Percentiles rank a stretch among this genome's conserved stretches.
Evolutionary conservation across 2,113 vertebrate species (phyloP).

Genomic region (Gallinago media): DNA sequence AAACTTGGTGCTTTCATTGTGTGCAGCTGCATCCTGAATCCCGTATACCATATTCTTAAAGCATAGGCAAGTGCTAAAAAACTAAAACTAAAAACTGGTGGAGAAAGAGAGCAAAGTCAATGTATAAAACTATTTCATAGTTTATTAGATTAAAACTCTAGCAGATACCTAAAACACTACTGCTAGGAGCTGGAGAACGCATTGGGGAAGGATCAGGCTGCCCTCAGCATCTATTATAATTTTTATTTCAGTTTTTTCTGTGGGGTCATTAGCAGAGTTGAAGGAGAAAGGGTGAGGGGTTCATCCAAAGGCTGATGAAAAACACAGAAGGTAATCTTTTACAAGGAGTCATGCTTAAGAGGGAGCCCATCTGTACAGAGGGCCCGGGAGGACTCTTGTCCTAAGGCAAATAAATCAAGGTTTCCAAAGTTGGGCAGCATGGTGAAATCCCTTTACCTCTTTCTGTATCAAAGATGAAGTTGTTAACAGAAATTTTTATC

Average conservation of each 20-base stretch:
- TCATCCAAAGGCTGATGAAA: neutral
- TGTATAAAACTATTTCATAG: neutral
- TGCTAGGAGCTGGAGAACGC: neutral
- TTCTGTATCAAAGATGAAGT: neutral
- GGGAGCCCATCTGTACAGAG: neutral
- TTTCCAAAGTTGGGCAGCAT: neutral
- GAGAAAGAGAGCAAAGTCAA: neutral
- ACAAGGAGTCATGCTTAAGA: neutral
- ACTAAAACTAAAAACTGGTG: neutral
- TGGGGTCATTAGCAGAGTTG: neutral
- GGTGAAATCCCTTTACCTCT: neutral
- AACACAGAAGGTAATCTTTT: neutral
- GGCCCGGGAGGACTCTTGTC: neutral
- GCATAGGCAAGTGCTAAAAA: neutral
- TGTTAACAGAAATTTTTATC: neutral
- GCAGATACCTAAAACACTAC: neutral
- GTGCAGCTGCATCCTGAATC: neutral
- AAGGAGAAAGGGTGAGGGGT: neutral
- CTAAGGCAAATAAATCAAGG: neutral
- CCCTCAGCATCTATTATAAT: neutral
- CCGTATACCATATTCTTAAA: neutral
- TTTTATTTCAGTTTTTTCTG: neutral
- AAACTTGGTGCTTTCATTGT: neutral
- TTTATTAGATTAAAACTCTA: neutral
- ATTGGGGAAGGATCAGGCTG: neutral